A percentile compares a stretch with the other conserved stretches of the same genome.
Evolutionary conservation across 2,113 vertebrate species (phyloP).

Genomic region (Pristiophorus japonicus): DNA sequence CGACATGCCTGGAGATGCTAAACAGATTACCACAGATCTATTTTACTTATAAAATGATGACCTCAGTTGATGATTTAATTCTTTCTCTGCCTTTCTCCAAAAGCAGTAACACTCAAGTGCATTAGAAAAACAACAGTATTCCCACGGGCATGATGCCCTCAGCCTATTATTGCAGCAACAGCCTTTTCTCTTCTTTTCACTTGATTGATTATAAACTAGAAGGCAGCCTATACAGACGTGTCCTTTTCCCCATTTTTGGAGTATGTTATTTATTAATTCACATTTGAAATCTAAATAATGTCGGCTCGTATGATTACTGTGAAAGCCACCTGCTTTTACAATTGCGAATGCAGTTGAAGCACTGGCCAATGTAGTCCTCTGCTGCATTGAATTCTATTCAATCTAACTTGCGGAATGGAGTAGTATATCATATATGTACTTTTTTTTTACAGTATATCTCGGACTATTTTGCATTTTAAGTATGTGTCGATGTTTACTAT

Average conservation of each 20-base stretch:
- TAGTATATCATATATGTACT: neutral
- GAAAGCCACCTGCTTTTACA: neutral
- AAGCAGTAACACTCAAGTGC: neutral
- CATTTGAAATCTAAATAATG: constrained; percentile 10
- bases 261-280: neutral
- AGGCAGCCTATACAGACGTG: neutral
- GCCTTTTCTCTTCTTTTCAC: neutral
- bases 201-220: constrained; percentile 26
- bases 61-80: constrained; percentile 34
- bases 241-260: neutral
- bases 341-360: neutral
- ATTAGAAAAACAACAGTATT: constrained; percentile 19
- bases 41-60: constrained; percentile 34
- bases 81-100: neutral
- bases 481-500: neutral
- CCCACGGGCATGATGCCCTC: neutral
- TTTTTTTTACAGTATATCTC: neutral
- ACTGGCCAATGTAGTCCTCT: neutral
- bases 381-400: neutral
- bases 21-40: constrained; percentile 32
- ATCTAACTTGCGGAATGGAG: neutral
- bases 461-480: neutral
- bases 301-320: neutral
- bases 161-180: neutral
- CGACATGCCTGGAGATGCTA: neutral